Evolutionary conservation across 2,113 vertebrate species (phyloP), one percentile per base, ranked within the genome.

Genomic region (Bombycilla garrulus): DNA sequence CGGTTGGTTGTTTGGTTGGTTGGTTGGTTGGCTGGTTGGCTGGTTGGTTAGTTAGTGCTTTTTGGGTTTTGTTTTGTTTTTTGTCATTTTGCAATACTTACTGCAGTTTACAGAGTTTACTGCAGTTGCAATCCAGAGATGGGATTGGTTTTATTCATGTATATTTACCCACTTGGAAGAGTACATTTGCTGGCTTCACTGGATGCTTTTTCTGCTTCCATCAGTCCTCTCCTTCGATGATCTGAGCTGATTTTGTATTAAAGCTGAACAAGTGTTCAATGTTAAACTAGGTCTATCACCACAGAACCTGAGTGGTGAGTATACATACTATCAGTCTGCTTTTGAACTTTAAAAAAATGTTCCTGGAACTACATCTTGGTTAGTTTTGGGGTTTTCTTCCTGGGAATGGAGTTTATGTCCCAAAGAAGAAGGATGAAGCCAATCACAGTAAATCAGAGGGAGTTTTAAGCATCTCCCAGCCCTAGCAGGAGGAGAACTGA

Each of bases 371-470:
- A 38, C 28, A 67, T 18, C 0, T 0, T 74, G 6, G 13, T 22
- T n/a, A 16, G 4, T 35, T 81, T 2, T 25, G 10, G 1, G 0
- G 1, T 25, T 57, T 77, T 81, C 58, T 57, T 36, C 12, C 38
- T 54, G 38, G 45, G 57, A 81, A 18, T 36, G 6, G 35, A 10
- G 16, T 47, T 54, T 60, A 20, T 25, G 17, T 51, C 60, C 77
- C 36, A 28, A 40, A 85, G 57, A 35, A 85, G 54, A 7, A 70
- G 28, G 9, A 10, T 6, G 7, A 62, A 36, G n/a, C 35, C 25
- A 42, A 29, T 60, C 51, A 31, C 8, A 67, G 23, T 31, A 54
- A 26, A 54, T 64, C 13, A 82, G 61, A 61, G 54, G 36, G 9
- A 58, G 13, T 15, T 47, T 64, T 71, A 29, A 51, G n/a, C 18